Base-by-base conservation (phyloP, 2,113 vertebrate genomes). In the Eulacestoma nigropectus region DNA sequence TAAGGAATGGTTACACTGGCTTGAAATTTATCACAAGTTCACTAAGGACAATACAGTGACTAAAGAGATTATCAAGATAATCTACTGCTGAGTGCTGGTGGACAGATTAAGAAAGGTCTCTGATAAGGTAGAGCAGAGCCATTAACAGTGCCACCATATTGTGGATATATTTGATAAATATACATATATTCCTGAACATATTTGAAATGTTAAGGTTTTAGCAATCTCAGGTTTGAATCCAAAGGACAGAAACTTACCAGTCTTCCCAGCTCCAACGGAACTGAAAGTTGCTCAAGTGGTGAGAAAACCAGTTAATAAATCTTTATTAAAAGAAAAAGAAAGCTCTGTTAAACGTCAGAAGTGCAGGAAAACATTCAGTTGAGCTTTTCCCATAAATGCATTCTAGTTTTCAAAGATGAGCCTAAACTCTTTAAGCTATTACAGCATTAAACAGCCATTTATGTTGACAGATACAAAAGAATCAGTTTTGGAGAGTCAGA, bases 221-320 rank as follows among this genome's bases (percentile, higher is more conserved):
- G 16, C 30, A 85, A 1, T 47, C 86, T 22, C 46, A 59, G 19
- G 19, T 57, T 56, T 2, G 4, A 84, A 52, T 49, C 21, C 72
- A 37, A 81, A 82, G 11, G 14, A 83, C 3, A 91, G 46, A 75
- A 82, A 96, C 98, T 98, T 97, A 99, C 99, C 99, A 99, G 92
- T 99, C 99, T 86, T 99, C 99, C 99, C 99, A 99, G 97, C 99
- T 99, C 99, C 99, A 99, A 49, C 99, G 98, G 92, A 99, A 99
- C 83, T 99, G 99, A 84, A 99, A 99, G 97, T 99, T 99, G 97
- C 99, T 99, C 96, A 99, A 94, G 96, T 99, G 99, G 96, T 99
- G 99, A 47, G 99, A 98, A 98, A 99, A 99, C 99, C 99, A 99
- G 97, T 99, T 99, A 97, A 98, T 98, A 95, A 98, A 98, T 93